Percentiles rank a stretch among this genome's conserved stretches.
Conservation (phyloP, 1,140 invertebrate species). For the Alviniconcha marisindica region DNA sequence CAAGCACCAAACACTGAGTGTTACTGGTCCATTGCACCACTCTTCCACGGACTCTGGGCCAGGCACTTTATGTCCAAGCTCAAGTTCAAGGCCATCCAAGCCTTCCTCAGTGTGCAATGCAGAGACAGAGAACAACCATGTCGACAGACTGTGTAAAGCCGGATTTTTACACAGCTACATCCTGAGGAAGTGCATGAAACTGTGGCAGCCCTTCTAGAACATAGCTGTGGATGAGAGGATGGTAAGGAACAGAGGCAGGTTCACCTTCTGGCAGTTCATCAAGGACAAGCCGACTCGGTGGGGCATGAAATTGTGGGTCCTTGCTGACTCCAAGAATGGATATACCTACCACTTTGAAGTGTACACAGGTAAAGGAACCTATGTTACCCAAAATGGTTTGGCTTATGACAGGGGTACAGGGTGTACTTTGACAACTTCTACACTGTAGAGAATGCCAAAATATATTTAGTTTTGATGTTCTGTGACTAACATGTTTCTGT, state of each 20-base stretch:
- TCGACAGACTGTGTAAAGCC: not conserved
- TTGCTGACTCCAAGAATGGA: not conserved
- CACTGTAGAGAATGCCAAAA: too few species aligned
- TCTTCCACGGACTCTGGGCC: not conserved
- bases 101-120: not conserved
- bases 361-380: not conserved
- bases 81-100: not conserved
- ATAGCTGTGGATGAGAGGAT: slow-evolving; percentile 15
- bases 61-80: not conserved
- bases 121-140: not conserved
- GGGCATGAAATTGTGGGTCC: slow-evolving; percentile 17
- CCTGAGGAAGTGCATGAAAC: not conserved
- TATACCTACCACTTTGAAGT: slow-evolving; percentile 16
- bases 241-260: not conserved
- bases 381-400: not conserved
- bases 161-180: not conserved
- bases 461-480: too few species aligned
- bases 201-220: not conserved
- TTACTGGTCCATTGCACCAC: not conserved
- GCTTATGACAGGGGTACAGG: not conserved
- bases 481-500: too few species aligned
- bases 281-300: slow-evolving; percentile 7
- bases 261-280: not conserved
- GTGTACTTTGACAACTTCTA: slow-evolving; percentile 8
- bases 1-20: slow-evolving; percentile 9